A percentile compares a stretch with the other conserved stretches of the same genome.
Conservation (phyloP, 2,888 invertebrate species). For the Phoronis australis region DNA sequence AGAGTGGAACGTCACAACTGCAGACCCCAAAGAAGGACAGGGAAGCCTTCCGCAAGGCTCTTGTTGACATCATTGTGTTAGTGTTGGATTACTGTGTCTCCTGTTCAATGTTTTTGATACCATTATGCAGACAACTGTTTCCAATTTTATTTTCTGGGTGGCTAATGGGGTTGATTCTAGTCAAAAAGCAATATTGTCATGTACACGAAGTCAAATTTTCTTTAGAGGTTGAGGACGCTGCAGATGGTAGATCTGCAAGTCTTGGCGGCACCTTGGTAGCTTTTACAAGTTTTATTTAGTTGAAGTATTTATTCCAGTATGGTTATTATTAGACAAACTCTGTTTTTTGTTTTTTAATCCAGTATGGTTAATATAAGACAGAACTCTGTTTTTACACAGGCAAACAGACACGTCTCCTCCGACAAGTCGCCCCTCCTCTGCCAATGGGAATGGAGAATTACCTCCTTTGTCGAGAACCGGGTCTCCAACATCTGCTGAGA, state of each 20-base stretch:
- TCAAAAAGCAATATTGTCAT: too few species aligned
- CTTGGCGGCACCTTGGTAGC: too few species aligned
- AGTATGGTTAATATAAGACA: too few species aligned
- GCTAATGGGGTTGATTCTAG: too few species aligned
- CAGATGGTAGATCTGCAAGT: too few species aligned
- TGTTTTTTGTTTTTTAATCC: not conserved
- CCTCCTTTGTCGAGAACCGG: constrained; percentile 37
- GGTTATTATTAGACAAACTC: not conserved
- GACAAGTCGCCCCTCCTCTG: constrained; percentile 28
- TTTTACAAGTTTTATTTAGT: too few species aligned
- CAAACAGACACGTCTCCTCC: constrained; percentile 41
- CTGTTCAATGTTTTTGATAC: not conserved
- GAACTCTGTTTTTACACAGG: constrained; percentile 22
- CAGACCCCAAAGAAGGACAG: constrained; percentile 60
- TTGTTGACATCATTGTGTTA: constrained; percentile 69
- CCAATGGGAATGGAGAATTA: constrained; percentile 34
- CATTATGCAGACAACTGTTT: not conserved
- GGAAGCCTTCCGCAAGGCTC: constrained; percentile 74
- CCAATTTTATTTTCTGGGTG: not conserved
- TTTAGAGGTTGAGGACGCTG: too few species aligned
- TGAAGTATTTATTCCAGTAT: too few species aligned
- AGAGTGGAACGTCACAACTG: too few species aligned
- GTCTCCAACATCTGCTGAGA: constrained; percentile 47
- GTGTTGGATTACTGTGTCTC: too few species aligned
- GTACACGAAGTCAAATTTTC: too few species aligned